Evolutionary conservation across 2,113 vertebrate genomes (phyloP).

Genomic region (Phylloscopus trochilus): DNA sequence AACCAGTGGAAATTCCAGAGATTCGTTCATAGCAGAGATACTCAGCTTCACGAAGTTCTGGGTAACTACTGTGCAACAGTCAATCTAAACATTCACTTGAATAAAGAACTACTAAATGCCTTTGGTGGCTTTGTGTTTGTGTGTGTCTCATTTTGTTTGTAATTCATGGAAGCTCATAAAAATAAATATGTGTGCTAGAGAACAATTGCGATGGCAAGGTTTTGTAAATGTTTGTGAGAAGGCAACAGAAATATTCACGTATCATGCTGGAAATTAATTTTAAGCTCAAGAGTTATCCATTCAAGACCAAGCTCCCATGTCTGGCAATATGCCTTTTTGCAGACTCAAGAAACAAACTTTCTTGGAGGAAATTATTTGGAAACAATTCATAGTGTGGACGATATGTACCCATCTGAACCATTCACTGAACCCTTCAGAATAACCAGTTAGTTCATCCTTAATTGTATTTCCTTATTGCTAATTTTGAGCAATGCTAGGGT

Average conservation of each 20-base stretch:
- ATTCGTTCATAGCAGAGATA: slow-evolving; percentile 13
- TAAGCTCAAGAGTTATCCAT: not conserved
- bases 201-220: not conserved
- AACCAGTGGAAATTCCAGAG: slow-evolving; percentile 24
- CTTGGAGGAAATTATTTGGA: not conserved
- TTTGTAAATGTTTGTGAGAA: not conserved
- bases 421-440: not conserved
- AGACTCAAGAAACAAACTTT: not conserved
- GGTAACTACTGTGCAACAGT: not conserved
- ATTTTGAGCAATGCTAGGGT: not conserved
- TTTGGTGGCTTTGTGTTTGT: not conserved
- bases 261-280: not conserved
- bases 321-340: not conserved
- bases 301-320: not conserved
- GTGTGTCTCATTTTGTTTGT: not conserved
- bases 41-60: not conserved
- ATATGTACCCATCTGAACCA: not conserved
- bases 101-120: not conserved
- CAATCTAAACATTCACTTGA: not conserved
- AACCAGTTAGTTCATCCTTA: not conserved
- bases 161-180: not conserved
- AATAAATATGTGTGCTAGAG: not conserved
- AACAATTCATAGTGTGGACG: not conserved
- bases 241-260: not conserved
- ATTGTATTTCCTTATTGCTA: not conserved